phyloP scores from a whole-genome alignment of 2,113 vertebrate genomes.

The Rattus rattus region DNA sequence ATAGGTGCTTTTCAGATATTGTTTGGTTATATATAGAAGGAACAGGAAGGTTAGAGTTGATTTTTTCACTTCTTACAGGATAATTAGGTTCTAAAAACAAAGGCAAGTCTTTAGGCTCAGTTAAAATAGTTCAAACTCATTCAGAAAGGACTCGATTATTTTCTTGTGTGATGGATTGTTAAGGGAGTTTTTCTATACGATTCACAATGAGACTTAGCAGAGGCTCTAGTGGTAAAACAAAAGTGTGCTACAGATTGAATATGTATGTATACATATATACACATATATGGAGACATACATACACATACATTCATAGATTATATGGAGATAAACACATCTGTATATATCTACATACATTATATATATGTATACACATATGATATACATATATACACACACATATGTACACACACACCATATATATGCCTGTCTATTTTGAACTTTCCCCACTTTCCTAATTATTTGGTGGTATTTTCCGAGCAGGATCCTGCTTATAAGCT shows the following conservation, averaged over 20 bases:
- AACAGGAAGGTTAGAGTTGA: neutral
- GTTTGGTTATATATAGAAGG: accelerated
- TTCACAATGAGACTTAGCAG: neutral
- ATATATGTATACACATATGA: too few relatives aligned
- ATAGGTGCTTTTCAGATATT: accelerated
- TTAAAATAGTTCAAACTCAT: neutral
- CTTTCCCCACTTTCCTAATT: neutral
- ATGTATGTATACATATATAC: neutral
- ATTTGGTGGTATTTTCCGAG: neutral
- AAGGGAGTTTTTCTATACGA: neutral
- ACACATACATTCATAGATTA: too few relatives aligned
- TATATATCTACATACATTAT: too few relatives aligned
- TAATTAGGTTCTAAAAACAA: neutral
- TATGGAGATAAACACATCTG: too few relatives aligned
- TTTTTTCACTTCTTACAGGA: neutral
- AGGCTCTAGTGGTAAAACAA: neutral
- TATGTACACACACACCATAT: too few relatives aligned
- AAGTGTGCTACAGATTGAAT: neutral
- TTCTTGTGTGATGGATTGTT: neutral
- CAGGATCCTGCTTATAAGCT: neutral
- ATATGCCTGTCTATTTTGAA: neutral
- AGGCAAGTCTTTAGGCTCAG: neutral
- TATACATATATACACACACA: too few relatives aligned
- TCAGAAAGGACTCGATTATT: neutral
- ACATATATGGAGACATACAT: too few relatives aligned